These are phyloP conservation scores for Neosalanx taihuensis DNA, from an alignment of 2,797 vertebrate genomes.

Conservation along the genomic window DNA sequence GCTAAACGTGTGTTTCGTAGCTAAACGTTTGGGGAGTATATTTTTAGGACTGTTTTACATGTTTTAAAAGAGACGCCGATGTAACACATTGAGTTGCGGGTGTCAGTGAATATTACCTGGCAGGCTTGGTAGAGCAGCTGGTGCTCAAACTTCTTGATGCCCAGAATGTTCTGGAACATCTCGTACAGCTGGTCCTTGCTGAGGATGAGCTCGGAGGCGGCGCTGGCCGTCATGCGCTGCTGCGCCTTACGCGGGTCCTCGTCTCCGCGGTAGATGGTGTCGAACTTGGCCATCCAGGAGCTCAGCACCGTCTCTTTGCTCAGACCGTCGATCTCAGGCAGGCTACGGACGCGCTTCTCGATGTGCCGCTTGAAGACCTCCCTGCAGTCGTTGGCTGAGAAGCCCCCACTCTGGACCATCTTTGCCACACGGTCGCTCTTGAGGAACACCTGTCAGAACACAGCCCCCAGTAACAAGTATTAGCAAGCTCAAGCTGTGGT, in stretches of 20 bases:
- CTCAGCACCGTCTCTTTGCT: slow-evolving; percentile 99
- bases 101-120: slow-evolving; percentile 79
- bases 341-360: slow-evolving; percentile 95
- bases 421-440: slow-evolving; percentile 97
- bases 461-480: slow-evolving; percentile 24
- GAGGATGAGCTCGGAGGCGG: slow-evolving; percentile 96
- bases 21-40: too few relatives aligned
- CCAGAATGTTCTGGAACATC: slow-evolving; percentile 99
- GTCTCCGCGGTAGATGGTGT: slow-evolving; percentile 97
- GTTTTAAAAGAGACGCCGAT: not conserved
- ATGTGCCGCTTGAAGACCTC: slow-evolving; percentile 99
- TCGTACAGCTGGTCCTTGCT: slow-evolving; percentile 99
- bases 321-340: slow-evolving; percentile 97
- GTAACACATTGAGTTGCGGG: not conserved
- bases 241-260: slow-evolving; percentile 98
- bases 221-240: slow-evolving; percentile 96
- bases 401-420: slow-evolving; percentile 98
- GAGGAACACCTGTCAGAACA: slow-evolving; percentile 85
- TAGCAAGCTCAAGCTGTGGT: not conserved
- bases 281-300: slow-evolving; percentile 99
- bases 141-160: slow-evolving; percentile 99
- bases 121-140: slow-evolving; percentile 98
- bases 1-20: not conserved
- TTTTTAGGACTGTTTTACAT: too few relatives aligned
- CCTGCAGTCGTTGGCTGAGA: slow-evolving; percentile 91